Conservation (phyloP, 2,888 invertebrate genomes). For the Drosophila hamatofila region DNA sequence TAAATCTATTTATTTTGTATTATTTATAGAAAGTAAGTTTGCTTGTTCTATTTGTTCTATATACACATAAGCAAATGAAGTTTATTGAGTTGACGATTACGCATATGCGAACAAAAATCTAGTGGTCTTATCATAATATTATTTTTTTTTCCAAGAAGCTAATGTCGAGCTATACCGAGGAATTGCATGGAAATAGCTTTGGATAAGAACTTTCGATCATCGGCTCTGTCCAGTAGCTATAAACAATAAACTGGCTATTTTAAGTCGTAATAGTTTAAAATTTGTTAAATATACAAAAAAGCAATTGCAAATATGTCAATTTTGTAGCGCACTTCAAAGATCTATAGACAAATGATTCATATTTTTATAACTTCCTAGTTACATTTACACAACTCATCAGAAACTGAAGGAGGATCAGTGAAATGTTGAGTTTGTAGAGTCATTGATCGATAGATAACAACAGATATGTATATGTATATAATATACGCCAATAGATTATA, state of each 20-base stretch:
- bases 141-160: neutral
- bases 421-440: neutral
- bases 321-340: too few relatives aligned
- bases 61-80: neutral
- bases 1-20: neutral
- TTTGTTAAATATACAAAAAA: too few relatives aligned
- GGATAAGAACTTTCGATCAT: neutral
- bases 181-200: neutral
- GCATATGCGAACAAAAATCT: neutral
- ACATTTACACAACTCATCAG: neutral
- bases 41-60: too few relatives aligned
- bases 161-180: neutral
- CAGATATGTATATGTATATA: neutral
- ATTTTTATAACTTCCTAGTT: neutral
- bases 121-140: neutral
- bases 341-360: neutral
- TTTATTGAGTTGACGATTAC: neutral
- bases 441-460: neutral
- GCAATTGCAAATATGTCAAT: too few relatives aligned
- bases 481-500: neutral
- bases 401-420: neutral
- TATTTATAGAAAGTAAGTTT: neutral
- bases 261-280: neutral
- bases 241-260: neutral
- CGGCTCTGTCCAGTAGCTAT: neutral